A percentile compares a stretch with the other conserved stretches of the same genome.
phyloP scores from a whole-genome alignment of 2,888 invertebrate genomes.

The Lithophane ornitopus region DNA sequence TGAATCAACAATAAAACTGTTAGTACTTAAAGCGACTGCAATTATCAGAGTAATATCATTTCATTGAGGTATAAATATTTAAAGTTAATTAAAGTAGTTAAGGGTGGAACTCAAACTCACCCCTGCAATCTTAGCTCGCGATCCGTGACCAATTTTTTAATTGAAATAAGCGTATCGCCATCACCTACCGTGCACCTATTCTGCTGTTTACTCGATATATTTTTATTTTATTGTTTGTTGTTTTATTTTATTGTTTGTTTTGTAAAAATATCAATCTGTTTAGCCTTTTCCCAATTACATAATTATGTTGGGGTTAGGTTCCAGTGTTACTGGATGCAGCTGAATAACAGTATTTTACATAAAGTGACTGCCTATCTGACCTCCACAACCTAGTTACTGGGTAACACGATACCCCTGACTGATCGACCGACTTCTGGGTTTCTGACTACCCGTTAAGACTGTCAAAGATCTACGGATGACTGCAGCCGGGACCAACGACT shows the following conservation, averaged over 20 bases:
- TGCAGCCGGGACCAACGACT: too few species aligned
- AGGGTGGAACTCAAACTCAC: conserved; percentile 63
- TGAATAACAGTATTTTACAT: too few species aligned
- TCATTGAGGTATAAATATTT: conserved; percentile 60
- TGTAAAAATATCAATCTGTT: neutral
- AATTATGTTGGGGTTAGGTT: too few species aligned
- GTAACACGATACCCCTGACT: too few species aligned
- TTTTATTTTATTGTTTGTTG: neutral
- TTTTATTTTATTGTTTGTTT: too few species aligned
- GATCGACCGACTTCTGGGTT: too few species aligned
- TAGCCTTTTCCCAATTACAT: neutral
- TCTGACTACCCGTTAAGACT: too few species aligned
- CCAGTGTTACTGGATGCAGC: too few species aligned
- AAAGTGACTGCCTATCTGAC: neutral
- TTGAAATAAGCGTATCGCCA: conserved; percentile 70
- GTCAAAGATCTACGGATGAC: too few species aligned
- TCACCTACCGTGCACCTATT: conserved; percentile 56
- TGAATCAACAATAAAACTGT: conserved; percentile 40
- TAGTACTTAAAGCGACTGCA: conserved; percentile 23
- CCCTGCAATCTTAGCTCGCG: conserved; percentile 69
- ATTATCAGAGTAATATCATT: conserved; percentile 56
- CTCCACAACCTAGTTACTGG: too few species aligned
- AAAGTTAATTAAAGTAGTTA: conserved; percentile 71
- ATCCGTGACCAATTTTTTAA: conserved; percentile 75
- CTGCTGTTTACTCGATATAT: conserved; percentile 28